These are phyloP conservation scores for Phaonia tiefii DNA, from an alignment of 2,888 invertebrate species.

Conservation along the genomic window DNA sequence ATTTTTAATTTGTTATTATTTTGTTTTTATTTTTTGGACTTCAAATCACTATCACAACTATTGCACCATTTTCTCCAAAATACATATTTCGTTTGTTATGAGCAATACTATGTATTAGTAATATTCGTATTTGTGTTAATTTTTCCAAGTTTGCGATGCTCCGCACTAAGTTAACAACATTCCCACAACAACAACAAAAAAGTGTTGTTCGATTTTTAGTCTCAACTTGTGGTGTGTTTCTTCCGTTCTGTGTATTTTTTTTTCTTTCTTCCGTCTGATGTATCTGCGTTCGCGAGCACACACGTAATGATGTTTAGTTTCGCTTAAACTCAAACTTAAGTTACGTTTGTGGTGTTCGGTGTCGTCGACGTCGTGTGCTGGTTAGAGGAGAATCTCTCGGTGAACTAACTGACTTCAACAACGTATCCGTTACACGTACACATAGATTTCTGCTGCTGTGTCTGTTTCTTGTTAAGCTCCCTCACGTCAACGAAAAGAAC, in stretches of 20 bases:
- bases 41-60: constrained; percentile 68
- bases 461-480: constrained; percentile 2
- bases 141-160: constrained; percentile 8
- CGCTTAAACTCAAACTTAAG: constrained; percentile 59
- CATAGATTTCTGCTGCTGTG: constrained; percentile 60
- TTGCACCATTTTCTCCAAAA: constrained; percentile 63
- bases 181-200: no score
- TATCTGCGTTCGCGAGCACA: constrained; percentile 76
- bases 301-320: constrained; percentile 73
- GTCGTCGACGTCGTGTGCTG: not conserved
- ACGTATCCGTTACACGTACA: constrained; percentile 72
- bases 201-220: not conserved
- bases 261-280: constrained; percentile 70
- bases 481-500: not conserved
- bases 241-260: not conserved
- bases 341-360: constrained; percentile 63
- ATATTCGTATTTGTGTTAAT: constrained; percentile 53
- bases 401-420: constrained; percentile 57
- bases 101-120: constrained; percentile 56
- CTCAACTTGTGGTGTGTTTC: constrained; percentile 14
- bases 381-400: constrained; percentile 17
- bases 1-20: constrained; percentile 42
- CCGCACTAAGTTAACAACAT: not conserved
- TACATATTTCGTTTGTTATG: constrained; percentile 44
- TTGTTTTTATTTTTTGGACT: constrained; percentile 44